A percentile compares a stretch with the other conserved stretches of the same genome.
Evolutionary conservation across 1,140 invertebrate species (phyloP).

Genomic region (Lysiphlebus fabarum): DNA sequence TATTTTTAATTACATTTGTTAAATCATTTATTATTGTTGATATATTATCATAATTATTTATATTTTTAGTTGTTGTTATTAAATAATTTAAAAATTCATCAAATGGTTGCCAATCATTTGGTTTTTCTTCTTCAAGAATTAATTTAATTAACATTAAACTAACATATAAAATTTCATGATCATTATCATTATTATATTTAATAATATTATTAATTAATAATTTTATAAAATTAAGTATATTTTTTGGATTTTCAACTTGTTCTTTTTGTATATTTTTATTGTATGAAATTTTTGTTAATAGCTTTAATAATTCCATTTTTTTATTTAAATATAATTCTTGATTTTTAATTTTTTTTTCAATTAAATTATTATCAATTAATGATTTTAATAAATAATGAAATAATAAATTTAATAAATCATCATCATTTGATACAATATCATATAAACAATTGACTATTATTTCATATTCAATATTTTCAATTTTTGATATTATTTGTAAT

Average conservation of each 20-base stretch:
- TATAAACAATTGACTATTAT: constrained; percentile 39
- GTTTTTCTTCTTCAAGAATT: constrained; percentile 33
- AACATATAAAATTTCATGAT: constrained; percentile 45
- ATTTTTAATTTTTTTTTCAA: constrained; percentile 31
- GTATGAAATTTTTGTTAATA: constrained; percentile 43
- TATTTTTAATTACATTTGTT: constrained; percentile 53
- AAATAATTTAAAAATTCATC: constrained; percentile 54
- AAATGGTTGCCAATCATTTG: constrained; percentile 46
- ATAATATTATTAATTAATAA: constrained; percentile 33
- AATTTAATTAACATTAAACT: constrained; percentile 53
- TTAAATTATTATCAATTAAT: constrained; percentile 22
- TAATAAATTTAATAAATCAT: constrained; percentile 36
- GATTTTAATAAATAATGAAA: constrained; percentile 44
- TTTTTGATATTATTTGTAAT: constrained; percentile 36
- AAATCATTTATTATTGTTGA: constrained; percentile 47
- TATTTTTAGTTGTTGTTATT: constrained; percentile 33
- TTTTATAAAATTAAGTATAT: constrained; percentile 44
- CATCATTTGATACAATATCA: constrained; percentile 36
- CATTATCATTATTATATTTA: constrained; percentile 26
- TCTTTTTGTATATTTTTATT: constrained; percentile 42
- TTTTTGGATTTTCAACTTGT: constrained; percentile 42
- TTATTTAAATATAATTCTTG: constrained; percentile 35
- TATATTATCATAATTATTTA: constrained; percentile 28
- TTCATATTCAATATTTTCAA: constrained; percentile 31
- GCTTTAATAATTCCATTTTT: constrained; percentile 40